Conservation (phyloP, 2,113 vertebrate genomes). For the Marcusenius ussheri region DNA sequence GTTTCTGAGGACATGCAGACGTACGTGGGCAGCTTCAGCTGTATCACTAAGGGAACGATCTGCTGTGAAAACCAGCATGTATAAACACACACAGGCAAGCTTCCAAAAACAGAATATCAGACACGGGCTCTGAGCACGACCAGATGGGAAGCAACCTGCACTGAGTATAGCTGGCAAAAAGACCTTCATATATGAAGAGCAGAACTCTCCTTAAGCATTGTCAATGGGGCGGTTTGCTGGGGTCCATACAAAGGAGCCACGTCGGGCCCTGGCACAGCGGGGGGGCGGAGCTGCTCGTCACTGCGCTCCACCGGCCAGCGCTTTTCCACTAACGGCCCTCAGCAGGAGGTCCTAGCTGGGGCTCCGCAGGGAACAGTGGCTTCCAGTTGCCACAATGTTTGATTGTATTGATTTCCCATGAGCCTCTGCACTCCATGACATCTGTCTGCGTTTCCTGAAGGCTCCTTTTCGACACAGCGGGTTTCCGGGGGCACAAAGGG, state of each 20-base stretch:
- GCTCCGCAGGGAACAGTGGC: slow-evolving; percentile 12
- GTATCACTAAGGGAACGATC: not conserved
- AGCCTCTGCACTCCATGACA: not conserved
- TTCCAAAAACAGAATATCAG: not conserved
- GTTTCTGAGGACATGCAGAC: not conserved
- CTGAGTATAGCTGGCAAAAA: not conserved
- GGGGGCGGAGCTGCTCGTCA: not conserved
- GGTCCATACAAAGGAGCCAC: not conserved
- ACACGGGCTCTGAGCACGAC: not conserved
- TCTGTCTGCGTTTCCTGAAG: not conserved
- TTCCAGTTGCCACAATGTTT: slow-evolving; percentile 27
- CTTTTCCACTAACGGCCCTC: slow-evolving; percentile 6
- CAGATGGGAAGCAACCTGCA: not conserved
- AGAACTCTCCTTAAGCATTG: not conserved
- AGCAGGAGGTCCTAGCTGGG: not conserved
- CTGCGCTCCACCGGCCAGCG: not conserved
- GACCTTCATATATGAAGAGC: not conserved
- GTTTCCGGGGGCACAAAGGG: slow-evolving; percentile 22
- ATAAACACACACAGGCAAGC: not conserved
- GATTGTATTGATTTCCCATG: slow-evolving; percentile 39
- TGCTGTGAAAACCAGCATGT: not conserved
- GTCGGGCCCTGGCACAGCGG: not conserved
- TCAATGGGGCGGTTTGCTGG: not conserved
- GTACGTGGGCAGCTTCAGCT: not conserved
- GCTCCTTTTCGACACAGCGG: not conserved